phyloP scores from a whole-genome alignment of 2,797 vertebrate species.

The Huso huso region DNA sequence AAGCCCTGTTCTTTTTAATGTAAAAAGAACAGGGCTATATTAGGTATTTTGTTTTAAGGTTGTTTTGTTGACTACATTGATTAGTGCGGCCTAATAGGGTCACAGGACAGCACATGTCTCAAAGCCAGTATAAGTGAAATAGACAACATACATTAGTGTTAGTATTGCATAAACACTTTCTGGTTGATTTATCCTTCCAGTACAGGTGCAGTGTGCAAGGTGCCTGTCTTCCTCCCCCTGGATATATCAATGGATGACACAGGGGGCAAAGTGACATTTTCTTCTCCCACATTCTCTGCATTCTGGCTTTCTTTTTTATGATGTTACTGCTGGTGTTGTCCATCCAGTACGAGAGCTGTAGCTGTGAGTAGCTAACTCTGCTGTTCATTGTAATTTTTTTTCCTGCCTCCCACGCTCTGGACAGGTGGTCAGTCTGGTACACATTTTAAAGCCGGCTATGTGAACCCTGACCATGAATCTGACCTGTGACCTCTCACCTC shows the following conservation, averaged over 20 bases:
- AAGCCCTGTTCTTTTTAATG: background rate
- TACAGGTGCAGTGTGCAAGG: constrained; percentile 66
- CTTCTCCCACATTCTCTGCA: constrained; percentile 27
- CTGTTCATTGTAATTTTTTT: constrained; percentile 26
- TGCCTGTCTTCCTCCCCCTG: constrained; percentile 32
- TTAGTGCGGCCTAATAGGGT: too few species aligned
- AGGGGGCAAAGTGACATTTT: constrained; percentile 33
- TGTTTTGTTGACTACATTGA: too few species aligned
- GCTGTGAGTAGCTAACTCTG: background rate
- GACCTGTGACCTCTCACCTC: constrained; percentile 48
- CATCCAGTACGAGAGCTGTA: constrained; percentile 15
- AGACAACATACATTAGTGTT: too few species aligned
- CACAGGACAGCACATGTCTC: too few species aligned
- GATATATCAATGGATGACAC: constrained; percentile 34
- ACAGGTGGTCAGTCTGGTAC: constrained; percentile 61
- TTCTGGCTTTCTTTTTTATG: constrained; percentile 33
- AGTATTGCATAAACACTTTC: background rate
- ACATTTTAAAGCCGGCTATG: constrained; percentile 41
- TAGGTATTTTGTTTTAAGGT: too few species aligned
- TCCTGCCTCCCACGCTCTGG: constrained; percentile 59
- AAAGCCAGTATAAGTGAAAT: too few species aligned
- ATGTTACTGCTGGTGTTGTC: constrained; percentile 31
- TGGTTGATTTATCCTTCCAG: constrained; percentile 34
- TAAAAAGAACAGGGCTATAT: background rate
- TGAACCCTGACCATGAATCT: constrained; percentile 25